phyloP scores from a whole-genome alignment of 2,888 invertebrate species.

The Apamea epomidion region DNA sequence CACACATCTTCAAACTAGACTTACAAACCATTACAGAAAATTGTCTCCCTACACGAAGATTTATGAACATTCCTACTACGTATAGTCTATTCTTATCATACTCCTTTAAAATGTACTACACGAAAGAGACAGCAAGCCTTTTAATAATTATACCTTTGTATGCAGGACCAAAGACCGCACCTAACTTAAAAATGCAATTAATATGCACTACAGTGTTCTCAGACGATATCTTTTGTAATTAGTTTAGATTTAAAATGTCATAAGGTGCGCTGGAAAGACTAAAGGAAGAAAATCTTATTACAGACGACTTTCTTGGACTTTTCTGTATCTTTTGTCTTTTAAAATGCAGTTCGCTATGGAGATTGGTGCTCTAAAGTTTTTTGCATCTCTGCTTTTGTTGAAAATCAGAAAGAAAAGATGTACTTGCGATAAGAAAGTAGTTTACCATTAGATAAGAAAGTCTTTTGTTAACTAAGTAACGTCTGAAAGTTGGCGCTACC shows the following conservation, averaged over 20 bases:
- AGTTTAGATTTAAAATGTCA: constrained; percentile 40
- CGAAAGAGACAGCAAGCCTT: constrained; percentile 41
- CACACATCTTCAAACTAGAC: constrained; percentile 25
- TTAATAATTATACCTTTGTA: constrained; percentile 56
- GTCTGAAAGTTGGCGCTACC: not conserved
- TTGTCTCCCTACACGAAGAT: constrained; percentile 43
- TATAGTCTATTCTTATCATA: constrained; percentile 31
- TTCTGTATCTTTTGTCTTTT: constrained; percentile 40
- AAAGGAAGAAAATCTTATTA: constrained; percentile 41
- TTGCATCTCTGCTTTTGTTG: constrained; percentile 18
- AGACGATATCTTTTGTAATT: constrained; percentile 47
- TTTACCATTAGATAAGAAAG: not conserved
- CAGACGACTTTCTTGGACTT: constrained; percentile 30
- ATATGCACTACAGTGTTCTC: constrained; percentile 50
- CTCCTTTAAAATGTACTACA: not conserved
- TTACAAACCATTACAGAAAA: constrained; percentile 49
- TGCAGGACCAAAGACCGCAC: constrained; percentile 43
- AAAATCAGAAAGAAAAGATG: constrained; percentile 15
- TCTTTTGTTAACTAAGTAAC: constrained; percentile 4
- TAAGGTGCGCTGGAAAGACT: constrained; percentile 19
- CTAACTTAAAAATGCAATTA: constrained; percentile 58
- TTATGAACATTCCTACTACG: not conserved
- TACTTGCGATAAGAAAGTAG: constrained; percentile 4
- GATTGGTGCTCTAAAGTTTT: constrained; percentile 1
- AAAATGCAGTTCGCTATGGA: constrained; percentile 37